Conservation (phyloP, 1,140 invertebrate genomes). For the Diachasma alloeum region DNA sequence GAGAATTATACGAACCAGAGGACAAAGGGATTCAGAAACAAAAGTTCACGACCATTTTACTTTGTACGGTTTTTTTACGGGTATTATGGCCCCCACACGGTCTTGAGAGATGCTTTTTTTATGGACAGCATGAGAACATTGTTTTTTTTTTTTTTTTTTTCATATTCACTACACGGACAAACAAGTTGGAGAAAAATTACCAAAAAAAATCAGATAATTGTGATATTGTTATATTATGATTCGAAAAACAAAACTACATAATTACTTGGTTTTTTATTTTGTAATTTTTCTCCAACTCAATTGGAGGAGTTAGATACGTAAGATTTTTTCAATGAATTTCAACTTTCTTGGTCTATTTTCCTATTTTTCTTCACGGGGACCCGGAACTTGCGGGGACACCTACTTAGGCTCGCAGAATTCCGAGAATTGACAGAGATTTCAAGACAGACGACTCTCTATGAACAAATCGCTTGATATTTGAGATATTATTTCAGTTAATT, state of each 20-base stretch:
- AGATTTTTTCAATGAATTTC: neutral
- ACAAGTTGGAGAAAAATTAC: no score
- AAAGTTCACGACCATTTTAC: constrained; percentile 10
- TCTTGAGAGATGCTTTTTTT: neutral
- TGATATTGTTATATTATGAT: no score
- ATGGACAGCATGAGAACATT: neutral
- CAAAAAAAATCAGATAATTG: no score
- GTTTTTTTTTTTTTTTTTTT: neutral
- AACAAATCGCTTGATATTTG: no score
- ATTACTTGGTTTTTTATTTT: no score
- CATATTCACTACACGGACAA: no score
- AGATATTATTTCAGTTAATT: no score
- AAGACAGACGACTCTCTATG: no score
- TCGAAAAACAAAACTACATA: no score
- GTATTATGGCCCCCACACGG: neutral
- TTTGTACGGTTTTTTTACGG: neutral
- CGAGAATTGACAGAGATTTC: neutral
- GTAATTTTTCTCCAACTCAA: no score
- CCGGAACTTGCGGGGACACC: neutral
- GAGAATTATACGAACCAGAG: neutral
- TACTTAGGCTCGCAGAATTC: neutral
- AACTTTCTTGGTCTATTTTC: neutral
- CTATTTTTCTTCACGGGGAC: neutral
- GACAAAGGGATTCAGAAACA: constrained; percentile 13
- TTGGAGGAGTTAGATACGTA: neutral